A percentile compares a stretch with the other conserved stretches of the same genome.
These are phyloP conservation scores for Lasioglossum marginatum DNA, from an alignment of 2,888 invertebrate species.

Conservation along the genomic window DNA sequence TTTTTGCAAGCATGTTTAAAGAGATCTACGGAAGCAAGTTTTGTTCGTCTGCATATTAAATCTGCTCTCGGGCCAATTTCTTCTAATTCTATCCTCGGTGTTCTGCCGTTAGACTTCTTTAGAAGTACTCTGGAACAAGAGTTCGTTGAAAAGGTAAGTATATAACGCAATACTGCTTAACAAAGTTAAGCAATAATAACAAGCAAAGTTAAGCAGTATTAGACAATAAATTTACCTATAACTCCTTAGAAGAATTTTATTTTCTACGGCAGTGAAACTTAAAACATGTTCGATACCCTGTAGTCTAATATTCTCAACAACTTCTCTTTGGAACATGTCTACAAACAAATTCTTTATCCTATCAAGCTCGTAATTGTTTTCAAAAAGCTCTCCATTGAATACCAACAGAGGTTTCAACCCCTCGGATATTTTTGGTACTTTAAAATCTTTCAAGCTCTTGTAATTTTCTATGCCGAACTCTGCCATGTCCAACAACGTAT, in stretches of 20 bases:
- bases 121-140: conserved; percentile 89
- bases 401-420: conserved; percentile 96
- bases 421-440: conserved; percentile 90
- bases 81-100: conserved; percentile 95
- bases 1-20: conserved; percentile 93
- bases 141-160: conserved; percentile 1
- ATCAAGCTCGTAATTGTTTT: conserved; percentile 91
- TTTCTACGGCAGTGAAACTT: conserved; percentile 94
- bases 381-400: conserved; percentile 97
- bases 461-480: conserved; percentile 96
- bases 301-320: conserved; percentile 92
- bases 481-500: conserved; percentile 96
- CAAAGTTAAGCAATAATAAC: no score
- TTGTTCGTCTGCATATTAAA: conserved; percentile 93
- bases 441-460: conserved; percentile 92
- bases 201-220: no score
- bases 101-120: conserved; percentile 95
- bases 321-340: conserved; percentile 96
- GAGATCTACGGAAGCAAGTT: conserved; percentile 95
- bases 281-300: conserved; percentile 97
- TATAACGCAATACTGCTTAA: not conserved
- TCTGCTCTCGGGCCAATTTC: conserved; percentile 98
- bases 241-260: conserved; percentile 91
- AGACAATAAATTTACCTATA: conserved; percentile 85
- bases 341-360: conserved; percentile 94